Conservation (phyloP, 2,113 vertebrate species). For the Eurystomus gularis region DNA sequence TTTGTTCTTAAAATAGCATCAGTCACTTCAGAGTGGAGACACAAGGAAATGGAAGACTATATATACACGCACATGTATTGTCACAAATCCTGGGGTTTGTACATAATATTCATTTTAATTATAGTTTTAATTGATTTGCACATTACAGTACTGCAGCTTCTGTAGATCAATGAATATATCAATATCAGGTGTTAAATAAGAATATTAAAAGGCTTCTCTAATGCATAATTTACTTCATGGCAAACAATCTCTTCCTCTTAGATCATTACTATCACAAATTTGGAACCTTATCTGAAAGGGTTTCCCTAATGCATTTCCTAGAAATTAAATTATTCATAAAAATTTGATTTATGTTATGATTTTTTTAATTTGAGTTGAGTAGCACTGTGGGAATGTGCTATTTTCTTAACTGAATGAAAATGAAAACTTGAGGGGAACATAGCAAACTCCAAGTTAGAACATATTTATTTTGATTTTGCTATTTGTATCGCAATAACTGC, state of each 20-base stretch:
- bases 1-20: slow-evolving; percentile 22
- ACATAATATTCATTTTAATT: neutral
- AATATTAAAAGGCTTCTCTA: slow-evolving; percentile 23
- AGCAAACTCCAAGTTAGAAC: neutral
- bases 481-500: neutral
- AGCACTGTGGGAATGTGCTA: slow-evolving; percentile 11
- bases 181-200: slow-evolving; percentile 46
- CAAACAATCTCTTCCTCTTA: slow-evolving; percentile 40
- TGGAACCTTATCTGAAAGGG: slow-evolving; percentile 36
- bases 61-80: neutral
- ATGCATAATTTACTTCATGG: slow-evolving; percentile 33
- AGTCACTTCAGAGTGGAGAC: neutral
- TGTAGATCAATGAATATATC: slow-evolving; percentile 8
- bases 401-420: slow-evolving; percentile 24
- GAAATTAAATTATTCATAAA: slow-evolving; percentile 57
- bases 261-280: slow-evolving; percentile 35
- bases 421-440: neutral
- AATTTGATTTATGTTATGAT: slow-evolving; percentile 32
- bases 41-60: neutral
- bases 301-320: slow-evolving; percentile 24
- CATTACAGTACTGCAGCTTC: neutral
- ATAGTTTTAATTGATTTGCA: slow-evolving; percentile 30
- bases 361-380: slow-evolving; percentile 35
- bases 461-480: neutral
- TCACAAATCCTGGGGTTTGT: neutral